Evolutionary conservation across 30 jellyfish, hydroid and myxozoan species (phyloP).

Genomic region (Aurelia sp.): DNA sequence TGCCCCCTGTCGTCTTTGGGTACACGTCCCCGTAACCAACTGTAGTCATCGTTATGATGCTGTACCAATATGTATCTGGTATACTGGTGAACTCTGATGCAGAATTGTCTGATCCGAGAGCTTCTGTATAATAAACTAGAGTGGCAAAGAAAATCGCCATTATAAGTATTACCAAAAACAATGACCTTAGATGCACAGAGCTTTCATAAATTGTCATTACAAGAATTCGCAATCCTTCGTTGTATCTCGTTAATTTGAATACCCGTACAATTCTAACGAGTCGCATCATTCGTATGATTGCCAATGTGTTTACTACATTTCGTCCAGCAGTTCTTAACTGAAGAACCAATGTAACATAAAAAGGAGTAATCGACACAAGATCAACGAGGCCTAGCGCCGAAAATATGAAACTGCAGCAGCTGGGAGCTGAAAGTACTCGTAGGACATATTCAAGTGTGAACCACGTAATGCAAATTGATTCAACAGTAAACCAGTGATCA

Average conservation of each 20-base stretch:
- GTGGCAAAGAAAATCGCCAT: conserved; percentile 80
- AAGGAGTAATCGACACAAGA: conserved; percentile 55
- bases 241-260: conserved; percentile 75
- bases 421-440: conserved; percentile 70
- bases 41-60: conserved; percentile 82
- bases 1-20: conserved; percentile 80
- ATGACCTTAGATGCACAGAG: conserved; percentile 58
- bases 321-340: conserved; percentile 14
- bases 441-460: conserved; percentile 71
- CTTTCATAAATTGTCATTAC: conserved; percentile 75
- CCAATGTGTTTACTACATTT: conserved; percentile 17
- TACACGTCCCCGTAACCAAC: conserved; percentile 94
- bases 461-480: conserved; percentile 51
- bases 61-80: conserved; percentile 88
- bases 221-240: conserved; percentile 79
- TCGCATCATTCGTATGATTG: conserved; percentile 52
- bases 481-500: conserved; percentile 68
- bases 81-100: conserved; percentile 54
- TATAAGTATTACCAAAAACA: conserved; percentile 46
- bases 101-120: neutral
- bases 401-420: conserved; percentile 14
- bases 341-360: conserved; percentile 22
- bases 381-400: conserved; percentile 80
- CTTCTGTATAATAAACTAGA: conserved; percentile 63
- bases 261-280: conserved; percentile 77